Evolutionary conservation across 1,140 invertebrate genomes (phyloP).

Genomic region (Heliothis subflexa): DNA sequence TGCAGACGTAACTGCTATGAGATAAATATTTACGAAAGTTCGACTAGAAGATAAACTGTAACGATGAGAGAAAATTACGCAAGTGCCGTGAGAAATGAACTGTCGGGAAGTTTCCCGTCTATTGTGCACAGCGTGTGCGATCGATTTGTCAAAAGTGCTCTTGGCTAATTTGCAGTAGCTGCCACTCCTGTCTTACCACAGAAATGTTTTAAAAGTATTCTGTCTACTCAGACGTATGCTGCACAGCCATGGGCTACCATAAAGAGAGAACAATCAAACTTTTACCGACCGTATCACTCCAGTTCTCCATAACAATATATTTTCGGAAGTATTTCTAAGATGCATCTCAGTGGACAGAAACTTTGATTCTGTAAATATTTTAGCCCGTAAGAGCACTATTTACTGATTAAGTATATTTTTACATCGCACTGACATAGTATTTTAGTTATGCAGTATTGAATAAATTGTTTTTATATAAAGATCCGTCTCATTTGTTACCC

Average conservation of each 20-base stretch:
- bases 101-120: conserved; percentile 18
- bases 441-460: conserved; percentile 63
- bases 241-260: background rate
- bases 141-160: conserved; percentile 45
- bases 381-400: conserved; percentile 58
- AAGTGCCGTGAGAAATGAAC: conserved; percentile 42
- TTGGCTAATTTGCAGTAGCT: conserved; percentile 22
- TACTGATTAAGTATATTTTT: conserved; percentile 53
- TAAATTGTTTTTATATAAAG: conserved; percentile 73
- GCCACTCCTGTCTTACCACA: conserved; percentile 23
- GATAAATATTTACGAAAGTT: conserved; percentile 44
- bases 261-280: conserved; percentile 41
- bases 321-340: conserved; percentile 24
- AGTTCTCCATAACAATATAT: conserved; percentile 12
- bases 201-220: conserved; percentile 18
- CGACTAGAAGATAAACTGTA: conserved; percentile 30
- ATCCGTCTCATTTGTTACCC: conserved; percentile 51
- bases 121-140: conserved; percentile 31
- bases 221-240: conserved; percentile 32
- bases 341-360: conserved; percentile 35
- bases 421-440: conserved; percentile 59
- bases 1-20: background rate
- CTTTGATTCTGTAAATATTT: conserved; percentile 54
- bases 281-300: conserved; percentile 4
- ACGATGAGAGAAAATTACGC: conserved; percentile 34